Conservation (phyloP, 1,140 invertebrate genomes). For the Pseudoatta argentina region DNA sequence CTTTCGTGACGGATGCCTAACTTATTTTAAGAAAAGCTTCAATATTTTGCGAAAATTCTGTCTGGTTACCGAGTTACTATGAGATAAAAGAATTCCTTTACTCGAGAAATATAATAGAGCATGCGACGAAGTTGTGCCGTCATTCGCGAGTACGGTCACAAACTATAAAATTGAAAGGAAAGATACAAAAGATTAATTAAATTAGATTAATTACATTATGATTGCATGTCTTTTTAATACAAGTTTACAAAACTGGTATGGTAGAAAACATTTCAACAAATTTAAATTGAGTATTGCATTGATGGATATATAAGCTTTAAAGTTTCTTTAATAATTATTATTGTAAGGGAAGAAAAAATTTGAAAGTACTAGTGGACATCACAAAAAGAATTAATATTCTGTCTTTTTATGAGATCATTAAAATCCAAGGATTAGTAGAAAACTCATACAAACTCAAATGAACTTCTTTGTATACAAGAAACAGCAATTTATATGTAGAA, state of each 20-base stretch:
- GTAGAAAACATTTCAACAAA: conserved; percentile 4
- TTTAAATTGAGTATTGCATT: neutral
- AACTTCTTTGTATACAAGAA: neutral
- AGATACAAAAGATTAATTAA: conserved; percentile 5
- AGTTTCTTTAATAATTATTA: neutral
- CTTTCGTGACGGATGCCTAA: too few relatives aligned
- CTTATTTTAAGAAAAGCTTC: too few relatives aligned
- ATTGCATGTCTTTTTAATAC: neutral
- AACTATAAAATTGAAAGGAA: neutral
- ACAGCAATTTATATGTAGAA: neutral
- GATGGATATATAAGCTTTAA: neutral
- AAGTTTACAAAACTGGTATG: neutral
- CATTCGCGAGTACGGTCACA: too few relatives aligned
- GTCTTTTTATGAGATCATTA: neutral
- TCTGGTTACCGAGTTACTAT: too few relatives aligned
- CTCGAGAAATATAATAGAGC: too few relatives aligned
- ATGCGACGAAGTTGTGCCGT: too few relatives aligned
- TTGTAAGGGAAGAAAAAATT: neutral
- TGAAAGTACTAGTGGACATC: neutral
- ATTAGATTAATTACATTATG: neutral
- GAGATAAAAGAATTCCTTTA: too few relatives aligned
- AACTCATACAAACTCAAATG: neutral
- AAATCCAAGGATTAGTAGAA: neutral
- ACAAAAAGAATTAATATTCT: neutral
- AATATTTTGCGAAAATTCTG: too few relatives aligned